Evolutionary conservation across 2,113 vertebrate species (phyloP).

Genomic region (Pontoporia blainvillei): DNA sequence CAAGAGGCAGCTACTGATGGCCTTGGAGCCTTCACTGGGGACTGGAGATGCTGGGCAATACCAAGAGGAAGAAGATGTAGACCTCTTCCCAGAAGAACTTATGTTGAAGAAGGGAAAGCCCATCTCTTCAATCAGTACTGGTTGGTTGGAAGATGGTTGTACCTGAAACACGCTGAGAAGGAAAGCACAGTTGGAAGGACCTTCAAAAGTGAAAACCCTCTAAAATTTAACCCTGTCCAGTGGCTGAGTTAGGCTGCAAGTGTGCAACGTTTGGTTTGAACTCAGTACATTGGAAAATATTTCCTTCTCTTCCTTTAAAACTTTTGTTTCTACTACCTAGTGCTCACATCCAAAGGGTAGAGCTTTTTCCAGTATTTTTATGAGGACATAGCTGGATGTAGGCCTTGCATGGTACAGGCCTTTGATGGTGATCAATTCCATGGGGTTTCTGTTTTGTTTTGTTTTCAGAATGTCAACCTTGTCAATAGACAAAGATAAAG

Average conservation of each 20-base stretch:
- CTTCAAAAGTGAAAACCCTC: not conserved
- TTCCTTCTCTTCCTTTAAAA: not conserved
- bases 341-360: not conserved
- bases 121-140: not conserved
- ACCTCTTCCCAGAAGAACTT: not conserved
- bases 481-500: slow-evolving; percentile 12
- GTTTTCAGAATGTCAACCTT: not conserved
- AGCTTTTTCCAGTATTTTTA: not conserved
- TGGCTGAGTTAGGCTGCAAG: not conserved
- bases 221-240: not conserved
- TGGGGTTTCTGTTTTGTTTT: not conserved
- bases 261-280: not conserved
- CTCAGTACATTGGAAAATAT: not conserved
- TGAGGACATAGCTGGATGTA: not conserved
- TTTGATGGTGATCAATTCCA: not conserved
- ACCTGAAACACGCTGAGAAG: not conserved
- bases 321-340: not conserved
- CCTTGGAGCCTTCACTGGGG: not conserved
- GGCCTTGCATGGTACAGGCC: not conserved
- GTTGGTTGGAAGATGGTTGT: not conserved
- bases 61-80: not conserved
- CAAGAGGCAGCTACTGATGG: not conserved
- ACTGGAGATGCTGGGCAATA: not conserved
- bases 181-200: not conserved
- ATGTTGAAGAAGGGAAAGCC: not conserved